A percentile compares a stretch with the other conserved stretches of the same genome.
phyloP scores from a whole-genome alignment of 2,888 invertebrate species.

The Pterobdella sp. region DNA sequence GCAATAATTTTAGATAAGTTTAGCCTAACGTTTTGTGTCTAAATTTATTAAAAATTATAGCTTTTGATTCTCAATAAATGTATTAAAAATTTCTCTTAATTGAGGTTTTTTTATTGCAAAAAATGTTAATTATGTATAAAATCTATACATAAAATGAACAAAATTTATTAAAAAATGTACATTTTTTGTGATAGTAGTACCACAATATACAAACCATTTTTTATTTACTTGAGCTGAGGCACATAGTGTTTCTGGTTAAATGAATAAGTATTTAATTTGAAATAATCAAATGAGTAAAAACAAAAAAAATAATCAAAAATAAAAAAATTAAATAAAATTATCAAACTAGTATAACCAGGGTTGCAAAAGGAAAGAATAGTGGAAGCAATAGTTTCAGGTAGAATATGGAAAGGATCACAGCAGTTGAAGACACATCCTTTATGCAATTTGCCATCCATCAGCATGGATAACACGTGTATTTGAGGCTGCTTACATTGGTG shows the following conservation, averaged over 20 bases:
- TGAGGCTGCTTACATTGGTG: constrained; percentile 50
- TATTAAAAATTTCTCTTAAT: too few relatives aligned
- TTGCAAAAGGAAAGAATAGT: constrained; percentile 52
- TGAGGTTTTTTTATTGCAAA: too few relatives aligned
- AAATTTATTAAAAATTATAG: too few relatives aligned
- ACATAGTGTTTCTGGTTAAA: not conserved
- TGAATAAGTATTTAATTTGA: not conserved
- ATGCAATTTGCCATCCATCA: constrained; percentile 49
- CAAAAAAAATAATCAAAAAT: not conserved
- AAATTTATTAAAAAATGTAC: too few relatives aligned
- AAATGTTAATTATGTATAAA: too few relatives aligned
- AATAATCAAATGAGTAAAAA: not conserved
- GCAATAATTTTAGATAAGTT: too few relatives aligned
- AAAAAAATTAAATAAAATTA: not conserved
- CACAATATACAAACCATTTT: constrained; percentile 50
- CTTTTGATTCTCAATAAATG: too few relatives aligned
- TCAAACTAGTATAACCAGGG: too few relatives aligned
- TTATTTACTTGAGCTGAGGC: constrained; percentile 29
- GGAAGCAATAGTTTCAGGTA: constrained; percentile 49
- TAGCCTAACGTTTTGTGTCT: too few relatives aligned
- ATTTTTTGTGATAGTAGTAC: constrained; percentile 46
- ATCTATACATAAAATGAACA: too few relatives aligned
- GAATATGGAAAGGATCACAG: constrained; percentile 51
- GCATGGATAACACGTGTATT: constrained; percentile 51
- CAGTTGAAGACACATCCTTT: constrained; percentile 53